phyloP scores from a whole-genome alignment of 2,888 invertebrate species.

The Xanthia icteritia region DNA sequence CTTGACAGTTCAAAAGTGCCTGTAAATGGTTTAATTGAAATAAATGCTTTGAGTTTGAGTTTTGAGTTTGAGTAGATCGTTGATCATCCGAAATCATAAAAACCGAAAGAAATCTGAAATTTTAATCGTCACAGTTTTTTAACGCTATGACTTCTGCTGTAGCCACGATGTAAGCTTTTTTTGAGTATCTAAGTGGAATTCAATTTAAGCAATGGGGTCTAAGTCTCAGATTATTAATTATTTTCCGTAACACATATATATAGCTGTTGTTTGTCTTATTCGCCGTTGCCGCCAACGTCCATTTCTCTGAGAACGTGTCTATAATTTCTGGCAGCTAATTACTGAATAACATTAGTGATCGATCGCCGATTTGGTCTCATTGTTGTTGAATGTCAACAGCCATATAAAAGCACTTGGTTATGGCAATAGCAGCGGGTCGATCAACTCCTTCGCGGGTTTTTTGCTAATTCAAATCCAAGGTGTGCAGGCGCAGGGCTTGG shows the following conservation, averaged over 20 bases:
- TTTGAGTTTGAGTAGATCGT: no score
- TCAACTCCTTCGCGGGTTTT: slow-evolving; percentile 72
- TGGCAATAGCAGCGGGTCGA: slow-evolving; percentile 67
- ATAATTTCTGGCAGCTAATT: slow-evolving; percentile 54
- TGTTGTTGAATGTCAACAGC: slow-evolving; percentile 68
- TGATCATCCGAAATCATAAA: slow-evolving; percentile 35
- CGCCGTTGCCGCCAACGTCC: slow-evolving; percentile 4
- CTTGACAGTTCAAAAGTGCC: no score
- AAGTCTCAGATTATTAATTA: slow-evolving; percentile 29
- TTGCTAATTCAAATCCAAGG: slow-evolving; percentile 73
- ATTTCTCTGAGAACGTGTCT: slow-evolving; percentile 42
- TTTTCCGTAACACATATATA: slow-evolving; percentile 22
- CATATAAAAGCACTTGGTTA: slow-evolving; percentile 64
- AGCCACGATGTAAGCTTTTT: slow-evolving; percentile 15
- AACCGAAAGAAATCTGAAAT: slow-evolving; percentile 39
- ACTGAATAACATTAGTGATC: slow-evolving; percentile 43
- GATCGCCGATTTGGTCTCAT: slow-evolving; percentile 59
- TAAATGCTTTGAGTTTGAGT: no score
- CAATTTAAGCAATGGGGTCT: slow-evolving; percentile 28
- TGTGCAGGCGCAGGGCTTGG: slow-evolving; percentile 58
- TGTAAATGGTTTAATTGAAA: no score
- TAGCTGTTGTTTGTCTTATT: slow-evolving; percentile 30
- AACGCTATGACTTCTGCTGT: slow-evolving; percentile 5
- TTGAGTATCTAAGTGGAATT: slow-evolving; percentile 11
- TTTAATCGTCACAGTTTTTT: slow-evolving; percentile 53